Evolutionary conservation across 1,140 invertebrate genomes (phyloP), one percentile per base, ranked within the genome.

Genomic region (Drosophila navojoa): DNA sequence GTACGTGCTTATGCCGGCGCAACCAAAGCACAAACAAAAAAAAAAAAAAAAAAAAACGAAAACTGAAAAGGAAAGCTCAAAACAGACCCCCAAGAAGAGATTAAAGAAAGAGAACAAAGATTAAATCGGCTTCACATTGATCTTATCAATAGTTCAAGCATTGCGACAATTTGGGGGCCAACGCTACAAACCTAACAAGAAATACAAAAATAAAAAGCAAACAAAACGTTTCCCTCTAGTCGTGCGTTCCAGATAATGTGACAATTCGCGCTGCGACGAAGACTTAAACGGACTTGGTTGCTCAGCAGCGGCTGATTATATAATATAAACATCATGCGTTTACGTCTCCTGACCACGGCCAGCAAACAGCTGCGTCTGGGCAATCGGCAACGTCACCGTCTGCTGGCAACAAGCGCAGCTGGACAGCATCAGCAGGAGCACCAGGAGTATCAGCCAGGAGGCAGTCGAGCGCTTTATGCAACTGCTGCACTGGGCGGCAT

Each of bases 401-500:
- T 54, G 42, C 42, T 71, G 22, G 50, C 22, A 0, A 61, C 57
- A 15, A 32, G 25, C 4, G 22, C 55, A 16, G 5, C 47, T 19
- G 57, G 45, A 4, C 42, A 52, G 9, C 29, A 49, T 32, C n/a
- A 60, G 16, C 27, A 5, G 2, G 10, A 38, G 40, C 40, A 42
- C 10, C 40, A 16, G 42, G 5, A 4, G 15, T 16, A 10, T 13
- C 4, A 29, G 35, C 3, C 11, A 22, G 2, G 15, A 59, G 15
- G n/a, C 1, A 47, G 13, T 3, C 54, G 32, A n/a, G 5, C 45
- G 0, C 4, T 52, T n/a, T 72, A 60, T 47, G 60, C 45, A 5
- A 38, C 60, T n/a, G 69, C 49, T 3, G 58, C 75, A 4, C 0
- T 78, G 5, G 59, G 59, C 7, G 69, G 75, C 13, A 75, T 80